Percentiles rank a stretch among this genome's conserved stretches.
Conservation (phyloP, 2,888 invertebrate genomes). For the Amphipoea lucens region DNA sequence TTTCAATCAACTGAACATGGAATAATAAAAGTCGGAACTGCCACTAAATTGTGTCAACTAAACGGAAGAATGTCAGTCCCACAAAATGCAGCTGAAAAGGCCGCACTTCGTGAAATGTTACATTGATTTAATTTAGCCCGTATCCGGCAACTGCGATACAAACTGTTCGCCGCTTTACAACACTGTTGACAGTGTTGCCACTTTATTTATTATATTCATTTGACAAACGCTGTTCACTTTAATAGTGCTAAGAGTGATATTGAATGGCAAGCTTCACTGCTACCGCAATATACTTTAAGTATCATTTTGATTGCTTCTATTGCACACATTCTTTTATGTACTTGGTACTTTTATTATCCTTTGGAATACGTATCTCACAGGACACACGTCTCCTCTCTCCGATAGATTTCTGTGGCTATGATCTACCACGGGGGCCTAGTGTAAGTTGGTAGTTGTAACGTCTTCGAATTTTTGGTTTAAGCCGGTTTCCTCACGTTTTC, state of each 20-base stretch:
- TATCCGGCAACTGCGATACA: constrained; percentile 41
- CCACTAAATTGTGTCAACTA: constrained; percentile 41
- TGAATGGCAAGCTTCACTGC: constrained; percentile 22
- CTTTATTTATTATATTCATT: constrained; percentile 50
- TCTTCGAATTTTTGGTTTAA: background rate
- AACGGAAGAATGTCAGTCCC: constrained; percentile 34
- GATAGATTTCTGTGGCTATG: too few species aligned
- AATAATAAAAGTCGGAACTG: constrained; percentile 45
- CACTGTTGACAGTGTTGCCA: constrained; percentile 36
- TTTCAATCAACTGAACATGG: constrained; percentile 35
- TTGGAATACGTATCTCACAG: background rate
- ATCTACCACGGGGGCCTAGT: too few species aligned
- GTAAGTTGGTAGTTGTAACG: background rate
- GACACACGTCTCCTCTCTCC: too few species aligned
- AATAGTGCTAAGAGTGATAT: constrained; percentile 16
- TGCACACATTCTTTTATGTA: background rate
- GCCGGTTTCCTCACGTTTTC: background rate
- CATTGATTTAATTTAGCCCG: constrained; percentile 60
- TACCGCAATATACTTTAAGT: constrained; percentile 9
- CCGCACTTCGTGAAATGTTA: constrained; percentile 40
- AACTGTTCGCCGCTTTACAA: constrained; percentile 30
- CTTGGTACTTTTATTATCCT: background rate
- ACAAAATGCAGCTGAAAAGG: constrained; percentile 44
- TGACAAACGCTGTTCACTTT: constrained; percentile 37
- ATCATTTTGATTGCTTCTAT: constrained; percentile 1